Base-by-base conservation (phyloP, 92 coral and sea anemone species). In the Epizoanthus rinbou region DNA sequence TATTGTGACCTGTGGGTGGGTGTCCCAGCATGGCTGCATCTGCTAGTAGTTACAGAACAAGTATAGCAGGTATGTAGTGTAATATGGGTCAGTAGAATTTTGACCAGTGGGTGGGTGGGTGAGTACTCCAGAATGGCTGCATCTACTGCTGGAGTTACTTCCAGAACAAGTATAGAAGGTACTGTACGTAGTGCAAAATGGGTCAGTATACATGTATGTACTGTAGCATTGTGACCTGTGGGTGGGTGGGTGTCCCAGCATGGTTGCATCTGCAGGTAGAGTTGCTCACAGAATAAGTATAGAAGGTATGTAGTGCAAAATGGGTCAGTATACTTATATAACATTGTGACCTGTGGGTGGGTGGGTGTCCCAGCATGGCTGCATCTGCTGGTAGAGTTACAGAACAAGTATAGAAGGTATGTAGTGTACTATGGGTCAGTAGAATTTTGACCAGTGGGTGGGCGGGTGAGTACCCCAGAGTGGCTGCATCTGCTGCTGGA, bases 351-450 rank as follows among this genome's bases (percentile, higher is more conserved):
- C 31, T 28, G 31, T 54, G 68, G 63, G 54, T 16, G 28, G 50
- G 31, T 41, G 43, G 21, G 69, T 57, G 21, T 19, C 43, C 45
- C 43, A 60, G 14, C 0, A 43, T 9, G 14, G 62, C 21, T n/a
- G 41, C 19, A 76, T 25, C 70, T 57, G 91, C 95, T 15, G 85
- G 92, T 5, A 95, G 95, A 23, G 98, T 89, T 11, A 91, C 95
- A 28, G 87, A 17, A 93, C 96, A 13, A 94, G 97, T 68, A 70
- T 90, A 87, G 97, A 96, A 79, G 95, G 99, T 96, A 74, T 57
- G 83, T 28, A 28, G 53, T 21, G 17, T 14, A 37, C 1, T 37
- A 37, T 37, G 43, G 5, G 43, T 37, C 43, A 37, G 43, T 37
- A 3, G 43, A 3, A 6, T 3, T 37, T 1, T 37, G 43, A 37